Evolutionary conservation across 2,113 vertebrate genomes (phyloP), one percentile per base, ranked within the genome.

Genomic region (Lampris megalopsis): DNA sequence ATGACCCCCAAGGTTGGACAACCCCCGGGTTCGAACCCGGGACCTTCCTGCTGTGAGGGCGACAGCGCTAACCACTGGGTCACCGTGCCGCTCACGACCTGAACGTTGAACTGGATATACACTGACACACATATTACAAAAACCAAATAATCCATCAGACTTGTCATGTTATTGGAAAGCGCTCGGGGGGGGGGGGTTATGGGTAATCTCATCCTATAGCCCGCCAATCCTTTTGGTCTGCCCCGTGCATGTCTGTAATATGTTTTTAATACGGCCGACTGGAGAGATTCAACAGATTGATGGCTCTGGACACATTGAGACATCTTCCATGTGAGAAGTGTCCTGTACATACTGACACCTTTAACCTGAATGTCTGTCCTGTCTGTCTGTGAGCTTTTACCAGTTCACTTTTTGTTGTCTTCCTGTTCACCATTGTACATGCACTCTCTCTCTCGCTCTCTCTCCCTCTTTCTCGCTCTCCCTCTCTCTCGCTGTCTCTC

Each of bases 71-170:
- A 24, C 24, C 24, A 24, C 24, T 24, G 24, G 24, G 24, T 24
- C 24, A 24, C 24, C 24, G 24, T 24, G 24, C 24, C 24, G 24
- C 24, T 24, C 24, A 24, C 24, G 62, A 87, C 75, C 83, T 77
- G 13, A 49, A 43, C 54, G 24, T 41, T 77, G 60, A 86, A 73
- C 80, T 58, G 66, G 66, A 74, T 38, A 37, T 71, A 73, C 62
- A 41, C 68, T 68, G 80, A 77, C 81, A 84, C 68, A 81, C 57
- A 82, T 85, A 84, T 86, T 81, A 86, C 60, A 61, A 50, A 83
- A 80, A 79, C 63, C 48, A 50, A 67, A 58, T 84, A 84, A 87
- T 88, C 83, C 83, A 24, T 76, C 60, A 79, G 49, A 79, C 48
- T 42, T 75, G 70, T 72, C 56, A 75, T 9, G 0, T 85, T 78